These are phyloP conservation scores for Asbolus verrucosus DNA, from an alignment of 1,140 invertebrate genomes.

Conservation along the genomic window DNA sequence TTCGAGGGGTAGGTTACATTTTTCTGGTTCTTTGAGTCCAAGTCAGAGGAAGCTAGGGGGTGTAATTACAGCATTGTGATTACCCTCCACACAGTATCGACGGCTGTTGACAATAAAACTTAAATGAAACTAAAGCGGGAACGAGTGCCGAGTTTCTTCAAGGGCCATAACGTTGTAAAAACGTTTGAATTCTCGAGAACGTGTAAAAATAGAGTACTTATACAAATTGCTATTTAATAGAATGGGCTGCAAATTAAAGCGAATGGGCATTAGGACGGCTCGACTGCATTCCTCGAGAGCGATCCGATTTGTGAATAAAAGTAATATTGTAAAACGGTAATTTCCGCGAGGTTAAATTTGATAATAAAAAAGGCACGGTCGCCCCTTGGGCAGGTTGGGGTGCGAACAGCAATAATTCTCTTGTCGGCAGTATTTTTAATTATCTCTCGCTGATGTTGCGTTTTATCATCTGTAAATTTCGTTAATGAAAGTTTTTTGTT, in stretches of 20 bases:
- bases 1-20: neutral
- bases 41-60: neutral
- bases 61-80: conserved; percentile 5
- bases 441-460: conserved; percentile 50
- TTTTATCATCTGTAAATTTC: conserved; percentile 58
- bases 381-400: conserved; percentile 30
- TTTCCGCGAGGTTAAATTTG: conserved; percentile 37
- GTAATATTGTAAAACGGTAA: conserved; percentile 39
- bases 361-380: conserved; percentile 36
- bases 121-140: conserved; percentile 4
- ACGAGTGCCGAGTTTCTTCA: neutral
- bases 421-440: conserved; percentile 55
- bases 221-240: conserved; percentile 6
- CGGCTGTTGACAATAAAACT: conserved; percentile 13
- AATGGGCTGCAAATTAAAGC: conserved; percentile 32
- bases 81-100: neutral
- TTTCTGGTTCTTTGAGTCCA: neutral
- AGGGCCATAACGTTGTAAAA: conserved; percentile 10
- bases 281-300: conserved; percentile 12
- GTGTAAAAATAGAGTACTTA: conserved; percentile 25
- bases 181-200: neutral
- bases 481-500: conserved; percentile 53
- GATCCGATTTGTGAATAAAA: conserved; percentile 30
- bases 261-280: conserved; percentile 3
- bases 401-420: conserved; percentile 42